Evolutionary conservation across 2,113 vertebrate genomes (phyloP), one percentile per base, ranked within the genome.

Genomic region (Alces alces): DNA sequence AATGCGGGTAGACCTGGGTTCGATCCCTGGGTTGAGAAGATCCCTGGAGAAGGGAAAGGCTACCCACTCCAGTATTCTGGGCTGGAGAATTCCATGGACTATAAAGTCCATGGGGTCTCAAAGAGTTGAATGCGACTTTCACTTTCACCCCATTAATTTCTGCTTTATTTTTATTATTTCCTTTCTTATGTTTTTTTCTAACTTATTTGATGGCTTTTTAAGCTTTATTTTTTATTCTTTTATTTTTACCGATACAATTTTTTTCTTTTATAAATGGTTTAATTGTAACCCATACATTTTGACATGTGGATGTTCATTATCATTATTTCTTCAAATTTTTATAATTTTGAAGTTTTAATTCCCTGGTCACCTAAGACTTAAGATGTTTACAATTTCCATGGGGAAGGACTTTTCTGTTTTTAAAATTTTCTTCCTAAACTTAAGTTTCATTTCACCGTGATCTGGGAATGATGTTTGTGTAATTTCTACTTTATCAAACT

Each of bases 401-500:
- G 25, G 13, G 30, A 80, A 50, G 16, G 12, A 13, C 11, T 54
- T 64, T 92, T 55, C 16, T 76, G 17, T 43, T 73, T 96, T 96
- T 27, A 87, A 91, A 58, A 15, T 87, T 36, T 88, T 96, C 16
- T n/a, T 66, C 61, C 28, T 89, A 80, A 60, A 80, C 89, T 92
- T 10, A 21, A 92, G 25, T 60, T 89, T 95, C 39, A 79, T 84
- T 91, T 95, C 15, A 47, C 6, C 6, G 0, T 85, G 30, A 93
- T 91, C 12, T 95, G 43, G 55, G 60, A 93, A 93, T 89, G 50
- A 50, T 70, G 2, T 80, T 78, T 80, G 10, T 19, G 45, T 82
- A 76, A 73, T 61, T 95, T 93, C 9, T 83, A 76, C 55, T 89
- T 93, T 88, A 54, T 78, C 55, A 96, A 95, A 76, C 13, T 93